A percentile compares a stretch with the other conserved stretches of the same genome.
These are phyloP conservation scores for Dromas ardeola DNA, from an alignment of 2,113 vertebrate species.

Conservation along the genomic window DNA sequence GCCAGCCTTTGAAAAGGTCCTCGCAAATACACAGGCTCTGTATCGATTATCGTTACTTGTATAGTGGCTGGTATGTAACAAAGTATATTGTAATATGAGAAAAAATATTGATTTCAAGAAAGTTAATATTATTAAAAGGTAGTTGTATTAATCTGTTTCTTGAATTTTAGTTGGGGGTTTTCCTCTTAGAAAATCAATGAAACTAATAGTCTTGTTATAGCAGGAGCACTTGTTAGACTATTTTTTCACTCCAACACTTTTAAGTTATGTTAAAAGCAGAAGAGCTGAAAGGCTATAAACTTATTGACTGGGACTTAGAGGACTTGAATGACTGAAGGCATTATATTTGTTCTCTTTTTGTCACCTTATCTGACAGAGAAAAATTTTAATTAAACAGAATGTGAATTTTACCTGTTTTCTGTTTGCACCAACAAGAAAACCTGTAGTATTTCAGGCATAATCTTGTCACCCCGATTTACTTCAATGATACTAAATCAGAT, in stretches of 20 bases:
- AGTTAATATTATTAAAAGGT: conserved; percentile 82
- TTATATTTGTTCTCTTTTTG: neutral
- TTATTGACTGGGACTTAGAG: neutral
- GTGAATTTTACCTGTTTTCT: neutral
- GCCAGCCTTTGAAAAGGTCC: conserved; percentile 32
- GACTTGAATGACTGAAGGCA: neutral
- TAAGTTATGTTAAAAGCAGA: conserved; percentile 53
- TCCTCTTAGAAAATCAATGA: conserved; percentile 78
- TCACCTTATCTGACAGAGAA: neutral
- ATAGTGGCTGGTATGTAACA: conserved; percentile 60
- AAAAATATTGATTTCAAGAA: conserved; percentile 78
- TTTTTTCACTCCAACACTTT: conserved; percentile 51
- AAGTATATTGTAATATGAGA: conserved; percentile 68
- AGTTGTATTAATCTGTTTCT: conserved; percentile 79
- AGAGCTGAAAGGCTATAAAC: conserved; percentile 7
- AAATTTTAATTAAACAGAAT: neutral
- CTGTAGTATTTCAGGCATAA: neutral
- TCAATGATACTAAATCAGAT: neutral
- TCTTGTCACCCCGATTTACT: neutral
- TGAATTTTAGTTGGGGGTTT: conserved; percentile 66
- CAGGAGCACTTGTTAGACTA: conserved; percentile 49
- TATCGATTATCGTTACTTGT: conserved; percentile 69
- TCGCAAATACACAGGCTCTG: conserved; percentile 18
- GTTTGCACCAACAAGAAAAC: neutral
- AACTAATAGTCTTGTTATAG: conserved; percentile 67